Conservation (phyloP, 2,888 invertebrate genomes). For the Eueremaeus valkanovi region DNA sequence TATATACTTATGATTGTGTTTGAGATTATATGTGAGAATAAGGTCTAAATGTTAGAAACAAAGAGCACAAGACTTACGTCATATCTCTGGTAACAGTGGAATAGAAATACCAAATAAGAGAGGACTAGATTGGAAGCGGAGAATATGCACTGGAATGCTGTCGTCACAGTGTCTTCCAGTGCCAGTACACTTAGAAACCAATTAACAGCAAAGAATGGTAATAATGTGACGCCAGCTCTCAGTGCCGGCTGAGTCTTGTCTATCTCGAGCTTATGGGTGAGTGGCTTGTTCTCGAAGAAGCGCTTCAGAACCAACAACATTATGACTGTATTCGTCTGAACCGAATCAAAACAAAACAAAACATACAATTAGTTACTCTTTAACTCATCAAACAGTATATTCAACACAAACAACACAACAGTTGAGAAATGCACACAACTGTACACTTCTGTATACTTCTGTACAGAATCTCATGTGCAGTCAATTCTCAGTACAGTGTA, state of each 20-base stretch:
- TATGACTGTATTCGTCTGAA: slow-evolving; percentile 53
- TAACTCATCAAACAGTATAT: not conserved
- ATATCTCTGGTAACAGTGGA: slow-evolving; percentile 42
- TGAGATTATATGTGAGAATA: not conserved
- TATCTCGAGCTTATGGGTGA: slow-evolving; percentile 47
- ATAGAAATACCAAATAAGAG: slow-evolving; percentile 42
- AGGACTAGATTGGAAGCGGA: slow-evolving; percentile 51
- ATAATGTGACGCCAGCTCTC: slow-evolving; percentile 64
- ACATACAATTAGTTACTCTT: not conserved
- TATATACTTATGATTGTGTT: not conserved
- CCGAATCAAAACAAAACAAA: slow-evolving; percentile 13
- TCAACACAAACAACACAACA: not conserved
- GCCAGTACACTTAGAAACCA: slow-evolving; percentile 72
- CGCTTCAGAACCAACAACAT: slow-evolving; percentile 52
- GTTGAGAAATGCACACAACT: not conserved
- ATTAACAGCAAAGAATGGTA: slow-evolving; percentile 66
- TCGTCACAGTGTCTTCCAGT: slow-evolving; percentile 61
- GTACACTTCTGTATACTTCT: not conserved
- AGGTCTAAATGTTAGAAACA: slow-evolving; percentile 16
- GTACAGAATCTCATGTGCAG: not conserved
- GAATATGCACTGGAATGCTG: slow-evolving; percentile 51
- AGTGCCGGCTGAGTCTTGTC: slow-evolving; percentile 55
- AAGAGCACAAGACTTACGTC: slow-evolving; percentile 36
- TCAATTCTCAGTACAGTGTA: not conserved
- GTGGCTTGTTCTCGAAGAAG: slow-evolving; percentile 49